Evolutionary conservation across 2,113 vertebrate genomes (phyloP).

Genomic region (Sus scrofa): T2T-Sscrofa CM000820.6:140874001-140874500

Average conservation of each 20-base stretch:
- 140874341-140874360: not conserved
- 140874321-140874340: not conserved
- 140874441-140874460: not conserved
- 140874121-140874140: fast-evolving
- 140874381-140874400: not conserved
- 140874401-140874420: fast-evolving
- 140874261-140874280: not conserved
- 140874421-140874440: not conserved
- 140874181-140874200: not conserved
- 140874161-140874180: too few relatives aligned
- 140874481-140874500: not conserved
- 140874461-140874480: not conserved
- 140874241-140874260: not conserved
- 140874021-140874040: not conserved
- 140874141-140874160: fast-evolving
- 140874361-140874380: not conserved
- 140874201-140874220: too few relatives aligned
- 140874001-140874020: too few relatives aligned
- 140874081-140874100: not conserved
- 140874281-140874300: not conserved
- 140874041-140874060: not conserved
- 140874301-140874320: not conserved
- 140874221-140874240: fast-evolving
- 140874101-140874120: fast-evolving
- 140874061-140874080: not conserved